Base-by-base conservation (phyloP, 2,888 invertebrate species). In the Strigamia transsilvanica region DNA sequence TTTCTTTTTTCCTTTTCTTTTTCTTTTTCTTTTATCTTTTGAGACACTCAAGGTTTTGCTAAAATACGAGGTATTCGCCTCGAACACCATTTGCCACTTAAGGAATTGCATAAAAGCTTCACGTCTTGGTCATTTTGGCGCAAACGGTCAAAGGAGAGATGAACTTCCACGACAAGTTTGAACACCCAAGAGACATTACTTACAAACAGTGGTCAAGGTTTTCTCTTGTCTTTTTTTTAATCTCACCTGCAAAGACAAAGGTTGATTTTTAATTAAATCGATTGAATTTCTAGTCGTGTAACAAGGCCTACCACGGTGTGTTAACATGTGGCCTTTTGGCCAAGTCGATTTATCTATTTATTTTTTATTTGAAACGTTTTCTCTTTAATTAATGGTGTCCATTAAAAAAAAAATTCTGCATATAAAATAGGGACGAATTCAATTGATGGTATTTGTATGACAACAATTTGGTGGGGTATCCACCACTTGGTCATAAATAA, bases 91-190 rank as follows among this genome's bases (percentile, higher is more conserved):
- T 66, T 66, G 61, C 61, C 61, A 66, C 61, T 66, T 66, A 66
- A 66, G 61, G 61, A 66, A 66, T 66, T 66, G 61, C 61, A 66
- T 66, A 66, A 66, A 66, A 66, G 61, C 61, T 66, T 66, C 61
- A 66, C 61, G 61, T 66, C 61, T 66, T 66, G 61, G 61, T 66
- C 61, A 66, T 66, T 66, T 66, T 66, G 21, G 61, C 61, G 61
- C 61, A 66, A 66, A 18, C 61, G 61, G 61, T 66, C 61, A 66
- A 66, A 66, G 61, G 61, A 66, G 61, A 66, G 61, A 66, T 66
- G 61, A 66, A 66, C 61, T 66, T 66, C 23, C 61, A 13, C 46
- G 46, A 46, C 46, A 46, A 46, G 46, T 46, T 46, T 46, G 46
- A 46, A 46, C 46, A 46, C 46, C 13, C 61, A 66, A 23, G 61